These are phyloP conservation scores for Gallirallus australis DNA, from an alignment of 2,797 vertebrate genomes.

Conservation along the genomic window DNA sequence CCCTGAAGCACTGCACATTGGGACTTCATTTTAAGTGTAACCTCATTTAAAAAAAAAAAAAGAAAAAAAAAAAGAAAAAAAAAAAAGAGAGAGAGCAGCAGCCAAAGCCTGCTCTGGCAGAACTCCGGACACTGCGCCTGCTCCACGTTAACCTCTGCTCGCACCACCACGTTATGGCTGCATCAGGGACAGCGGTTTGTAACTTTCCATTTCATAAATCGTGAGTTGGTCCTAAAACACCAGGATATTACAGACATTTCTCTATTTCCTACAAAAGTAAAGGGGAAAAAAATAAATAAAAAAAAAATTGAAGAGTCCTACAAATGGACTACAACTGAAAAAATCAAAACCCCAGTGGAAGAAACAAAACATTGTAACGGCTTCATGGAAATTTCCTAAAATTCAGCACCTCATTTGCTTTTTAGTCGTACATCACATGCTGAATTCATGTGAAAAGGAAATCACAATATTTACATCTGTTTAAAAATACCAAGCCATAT, in stretches of 20 bases:
- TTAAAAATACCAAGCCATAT: conserved; percentile 57
- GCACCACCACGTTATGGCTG: neutral
- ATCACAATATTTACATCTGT: conserved; percentile 62
- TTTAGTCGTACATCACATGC: conserved; percentile 41
- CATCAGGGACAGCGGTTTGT: neutral
- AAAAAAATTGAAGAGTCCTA: neutral
- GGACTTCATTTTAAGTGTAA: conserved; percentile 60
- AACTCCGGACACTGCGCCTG: neutral
- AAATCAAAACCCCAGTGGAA: conserved; percentile 12
- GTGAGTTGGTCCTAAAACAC: neutral
- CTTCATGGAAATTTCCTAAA: conserved; percentile 60
- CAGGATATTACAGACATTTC: neutral
- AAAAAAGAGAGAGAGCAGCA: neutral
- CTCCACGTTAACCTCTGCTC: conserved; percentile 51
- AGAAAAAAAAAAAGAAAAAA: neutral
- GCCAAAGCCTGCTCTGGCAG: neutral
- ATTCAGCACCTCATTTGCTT: conserved; percentile 46
- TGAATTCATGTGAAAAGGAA: conserved; percentile 65
- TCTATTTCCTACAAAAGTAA: neutral
- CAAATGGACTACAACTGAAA: conserved; percentile 26
- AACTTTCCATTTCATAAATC: conserved; percentile 25
- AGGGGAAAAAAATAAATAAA: neutral
- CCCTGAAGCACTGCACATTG: conserved; percentile 50
- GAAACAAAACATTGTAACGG: neutral
- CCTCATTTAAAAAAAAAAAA: conserved; percentile 8